Conservation (phyloP, 2,797 vertebrate genomes). For the Onychomys leucogaster region DNA sequence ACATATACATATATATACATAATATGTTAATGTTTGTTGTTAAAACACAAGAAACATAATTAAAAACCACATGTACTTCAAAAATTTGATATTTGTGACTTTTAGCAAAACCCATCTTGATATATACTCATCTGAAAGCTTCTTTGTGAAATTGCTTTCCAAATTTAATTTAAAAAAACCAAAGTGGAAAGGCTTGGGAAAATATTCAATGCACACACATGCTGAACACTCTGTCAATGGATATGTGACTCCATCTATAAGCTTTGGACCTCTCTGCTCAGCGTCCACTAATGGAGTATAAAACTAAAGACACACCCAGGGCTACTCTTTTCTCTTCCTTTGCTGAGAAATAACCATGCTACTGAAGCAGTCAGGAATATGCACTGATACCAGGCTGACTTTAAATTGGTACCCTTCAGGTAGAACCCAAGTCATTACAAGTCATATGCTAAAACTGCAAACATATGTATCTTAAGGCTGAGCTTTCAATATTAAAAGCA, state of each 20-base stretch:
- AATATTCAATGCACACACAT: background rate
- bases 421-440: background rate
- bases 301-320: background rate
- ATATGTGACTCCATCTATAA: background rate
- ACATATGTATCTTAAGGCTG: constrained; percentile 21
- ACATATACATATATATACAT: background rate
- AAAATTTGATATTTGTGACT: constrained; percentile 16
- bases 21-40: background rate
- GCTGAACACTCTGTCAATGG: background rate
- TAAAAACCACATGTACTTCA: background rate
- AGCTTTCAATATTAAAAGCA: constrained; percentile 25
- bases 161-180: background rate
- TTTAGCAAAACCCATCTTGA: background rate
- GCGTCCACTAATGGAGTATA: background rate
- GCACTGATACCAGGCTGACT: background rate
- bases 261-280: background rate
- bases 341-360: background rate
- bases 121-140: background rate
- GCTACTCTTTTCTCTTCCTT: background rate
- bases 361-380: background rate
- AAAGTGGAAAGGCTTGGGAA: background rate
- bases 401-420: background rate
- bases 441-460: background rate
- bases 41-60: background rate
- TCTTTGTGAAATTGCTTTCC: constrained; percentile 31